These are phyloP conservation scores for Eupeodes luniger DNA, from an alignment of 2,888 invertebrate species.

Conservation along the genomic window DNA sequence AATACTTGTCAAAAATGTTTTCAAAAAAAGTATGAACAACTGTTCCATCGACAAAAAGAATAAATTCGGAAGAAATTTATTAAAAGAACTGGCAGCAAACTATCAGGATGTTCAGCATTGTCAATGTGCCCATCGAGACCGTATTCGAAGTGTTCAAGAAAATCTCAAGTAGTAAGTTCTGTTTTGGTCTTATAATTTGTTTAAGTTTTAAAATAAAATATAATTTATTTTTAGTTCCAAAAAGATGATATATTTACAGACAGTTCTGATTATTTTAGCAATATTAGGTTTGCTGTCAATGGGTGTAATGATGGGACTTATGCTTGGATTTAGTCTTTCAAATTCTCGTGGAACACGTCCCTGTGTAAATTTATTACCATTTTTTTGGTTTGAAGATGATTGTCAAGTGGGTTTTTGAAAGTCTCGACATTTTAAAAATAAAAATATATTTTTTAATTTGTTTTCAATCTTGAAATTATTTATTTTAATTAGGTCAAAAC, in stretches of 20 bases:
- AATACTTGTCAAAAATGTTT: conserved; percentile 15
- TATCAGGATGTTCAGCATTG: conserved; percentile 37
- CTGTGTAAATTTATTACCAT: background rate
- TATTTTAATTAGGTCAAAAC: background rate
- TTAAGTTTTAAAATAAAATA: background rate
- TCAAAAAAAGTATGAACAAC: conserved; percentile 8
- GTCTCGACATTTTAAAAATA: background rate
- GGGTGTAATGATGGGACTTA: background rate
- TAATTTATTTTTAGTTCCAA: conserved; percentile 28
- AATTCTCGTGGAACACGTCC: background rate
- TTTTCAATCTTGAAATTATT: background rate
- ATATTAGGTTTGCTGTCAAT: background rate
- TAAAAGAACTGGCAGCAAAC: conserved; percentile 50
- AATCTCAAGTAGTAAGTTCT: conserved; percentile 55
- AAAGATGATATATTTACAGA: conserved; percentile 17
- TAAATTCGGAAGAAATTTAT: conserved; percentile 30
- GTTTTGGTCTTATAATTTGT: background rate
- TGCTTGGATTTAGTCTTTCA: background rate
- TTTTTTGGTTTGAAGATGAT: conserved; percentile 28
- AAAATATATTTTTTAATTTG: conserved; percentile 10
- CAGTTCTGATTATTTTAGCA: background rate
- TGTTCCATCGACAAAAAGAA: background rate
- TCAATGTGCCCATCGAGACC: conserved; percentile 54
- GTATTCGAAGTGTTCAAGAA: conserved; percentile 51
- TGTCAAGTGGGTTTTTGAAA: conserved; percentile 13